phyloP scores from a whole-genome alignment of 2,113 vertebrate species.

The Oceanodroma tethys region DNA sequence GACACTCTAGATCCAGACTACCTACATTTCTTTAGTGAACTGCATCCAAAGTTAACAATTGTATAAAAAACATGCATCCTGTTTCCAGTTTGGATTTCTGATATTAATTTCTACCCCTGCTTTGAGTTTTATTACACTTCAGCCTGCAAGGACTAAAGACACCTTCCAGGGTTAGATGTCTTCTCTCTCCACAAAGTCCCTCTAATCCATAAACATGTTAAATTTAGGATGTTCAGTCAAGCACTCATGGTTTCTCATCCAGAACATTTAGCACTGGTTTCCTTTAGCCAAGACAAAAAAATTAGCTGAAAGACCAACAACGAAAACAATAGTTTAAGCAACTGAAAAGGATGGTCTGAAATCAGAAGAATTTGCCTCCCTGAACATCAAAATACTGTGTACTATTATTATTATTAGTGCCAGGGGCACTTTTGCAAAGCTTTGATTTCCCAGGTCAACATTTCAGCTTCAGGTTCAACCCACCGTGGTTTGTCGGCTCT shows the following conservation, averaged over 20 bases:
- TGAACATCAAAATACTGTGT: neutral
- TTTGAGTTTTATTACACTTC: neutral
- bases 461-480: neutral
- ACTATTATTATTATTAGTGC: neutral
- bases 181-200: neutral
- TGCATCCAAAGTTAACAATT: neutral
- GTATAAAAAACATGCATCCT: neutral
- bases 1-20: constrained; percentile 24
- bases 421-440: neutral
- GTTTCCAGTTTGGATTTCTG: constrained; percentile 18
- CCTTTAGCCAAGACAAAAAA: neutral
- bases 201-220: neutral
- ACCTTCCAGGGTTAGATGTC: neutral
- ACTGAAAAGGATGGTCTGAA: neutral
- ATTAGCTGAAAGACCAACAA: neutral
- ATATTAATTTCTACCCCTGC: neutral
- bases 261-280: neutral
- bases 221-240: neutral
- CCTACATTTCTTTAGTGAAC: neutral
- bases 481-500: rapidly evolving
- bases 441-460: neutral
- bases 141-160: neutral
- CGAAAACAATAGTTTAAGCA: neutral
- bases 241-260: neutral
- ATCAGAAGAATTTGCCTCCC: neutral